These are phyloP conservation scores for Guaruba guarouba DNA, from an alignment of 2,113 vertebrate genomes.

Conservation along the genomic window DNA sequence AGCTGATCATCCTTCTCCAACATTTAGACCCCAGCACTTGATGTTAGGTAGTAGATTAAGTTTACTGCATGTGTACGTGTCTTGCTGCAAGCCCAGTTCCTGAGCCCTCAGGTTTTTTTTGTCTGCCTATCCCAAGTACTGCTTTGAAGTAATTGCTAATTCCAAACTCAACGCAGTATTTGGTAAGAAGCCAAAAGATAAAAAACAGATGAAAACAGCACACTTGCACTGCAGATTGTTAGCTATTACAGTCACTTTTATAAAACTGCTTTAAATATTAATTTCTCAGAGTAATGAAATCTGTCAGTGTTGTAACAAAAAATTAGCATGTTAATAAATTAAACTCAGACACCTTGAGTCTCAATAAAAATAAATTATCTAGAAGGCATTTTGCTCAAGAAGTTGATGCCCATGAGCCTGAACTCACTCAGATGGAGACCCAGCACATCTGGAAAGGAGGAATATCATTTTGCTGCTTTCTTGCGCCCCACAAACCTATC, in stretches of 20 bases:
- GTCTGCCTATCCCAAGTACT: not conserved
- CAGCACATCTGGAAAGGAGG: not conserved
- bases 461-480: no score
- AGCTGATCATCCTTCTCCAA: not conserved
- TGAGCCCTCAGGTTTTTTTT: not conserved
- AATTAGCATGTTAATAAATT: not conserved
- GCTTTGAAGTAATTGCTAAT: not conserved
- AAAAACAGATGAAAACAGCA: not conserved
- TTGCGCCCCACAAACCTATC: not conserved
- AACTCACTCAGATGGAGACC: not conserved
- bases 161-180: not conserved
- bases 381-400: not conserved
- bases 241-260: not conserved
- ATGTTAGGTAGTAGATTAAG: rapidly evolving
- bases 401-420: not conserved
- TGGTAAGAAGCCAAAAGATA: not conserved
- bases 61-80: rapidly evolving
- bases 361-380: rapidly evolving
- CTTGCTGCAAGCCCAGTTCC: not conserved
- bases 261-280: not conserved
- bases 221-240: rapidly evolving
- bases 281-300: not conserved
- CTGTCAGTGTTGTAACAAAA: not conserved
- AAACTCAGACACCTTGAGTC: not conserved
- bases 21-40: not conserved